Base-by-base conservation (phyloP, 2,113 vertebrate species). In the Triplophysa tibetana region DNA sequence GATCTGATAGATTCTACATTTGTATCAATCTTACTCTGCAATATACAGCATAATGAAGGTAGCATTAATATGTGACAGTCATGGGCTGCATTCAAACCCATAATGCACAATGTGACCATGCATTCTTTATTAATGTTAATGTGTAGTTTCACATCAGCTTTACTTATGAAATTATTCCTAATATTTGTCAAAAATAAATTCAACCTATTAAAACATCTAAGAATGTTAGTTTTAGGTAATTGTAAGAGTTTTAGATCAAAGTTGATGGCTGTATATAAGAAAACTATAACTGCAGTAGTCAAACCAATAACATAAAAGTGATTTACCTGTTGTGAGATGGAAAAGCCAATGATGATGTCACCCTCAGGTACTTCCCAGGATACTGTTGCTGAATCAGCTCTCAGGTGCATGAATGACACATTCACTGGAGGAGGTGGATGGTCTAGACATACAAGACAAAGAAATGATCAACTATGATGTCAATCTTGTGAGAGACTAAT, bases 341-440 rank as follows among this genome's bases (percentile, higher is more conserved):
- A 97, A 86, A 99, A 99, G 89, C 98, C 98, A 68, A 99, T 99
- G 90, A 99, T 94, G 80, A 96, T 87, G 0, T 99, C 97, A 85
- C 97, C 97, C 83, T 98, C 98, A 41, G 98, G 97, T 79, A 99
- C 95, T 11, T 98, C 97, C 97, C 98, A 99, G 77, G 95, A 96
- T 56, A 99, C 95, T 0, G 95, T 99, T 79, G 95, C 98, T 1
- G 96, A 98, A 91, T 99, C 96, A n/a, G 97, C 94, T 88, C 94
- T 94, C 89, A 97, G 94, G 85, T 98, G 95, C 8, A 93, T 96
- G 89, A 98, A 95, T 2, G 97, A 98, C 88, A 99, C 95, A 17
- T 99, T 99, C 86, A 98, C 96, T 11, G 98, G 97, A 85, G 96
- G 94, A 0, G 96, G 96, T 38, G 97, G 97, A 33, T 96, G 92